Base-by-base conservation (phyloP, 2,113 vertebrate genomes). In the Diadophis punctatus region DNA sequence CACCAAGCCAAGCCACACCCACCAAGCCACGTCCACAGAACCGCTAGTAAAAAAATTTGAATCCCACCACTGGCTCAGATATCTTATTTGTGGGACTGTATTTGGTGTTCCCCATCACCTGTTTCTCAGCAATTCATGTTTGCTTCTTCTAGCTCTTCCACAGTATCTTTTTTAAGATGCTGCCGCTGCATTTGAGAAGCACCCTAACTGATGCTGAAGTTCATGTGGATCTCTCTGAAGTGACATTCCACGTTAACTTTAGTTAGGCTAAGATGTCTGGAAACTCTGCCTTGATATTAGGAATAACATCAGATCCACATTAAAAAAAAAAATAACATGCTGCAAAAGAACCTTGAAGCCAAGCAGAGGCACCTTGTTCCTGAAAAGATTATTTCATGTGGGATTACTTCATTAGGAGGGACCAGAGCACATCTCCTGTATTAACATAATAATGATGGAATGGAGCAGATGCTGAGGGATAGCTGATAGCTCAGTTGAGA, bases 401-500 rank as follows among this genome's bases (percentile, higher is more conserved):
- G 74, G 34, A 22, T 8, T 7, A 39, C 56, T 60, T 25, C 23
- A 63, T 89, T 85, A 58, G 46, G 22, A 51, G 86, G 48, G 53
- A 51, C 48, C 60, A 8, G 16, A 56, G n/a, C 20, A 16, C 43
- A 86, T 84, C 18, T 91, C 46, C 46, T 63, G 53, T 85, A n/a
- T 34, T 90, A 11, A 53, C 48, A 22, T 39, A 63, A n/a, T 89
- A 89, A 89, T 89, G 90, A 89, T 20, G 34, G 90, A 93, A 89
- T 74, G 85, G 87, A 93, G 48, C 90, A 88, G 87, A 88, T 93
- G 93, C 87, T 91, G 51, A 88, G 90, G 56, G 86, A 91, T 51
- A 63, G 86, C 43, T 93, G 52, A 91, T 88, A 80, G 92, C 86
- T 63, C 90, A 93, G 60, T 23, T 56, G 86, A 91, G 92, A 84